Percentiles rank a stretch among this genome's conserved stretches.
Conservation (phyloP, 1,140 invertebrate species). For the Brachionus rotundiformis region DNA sequence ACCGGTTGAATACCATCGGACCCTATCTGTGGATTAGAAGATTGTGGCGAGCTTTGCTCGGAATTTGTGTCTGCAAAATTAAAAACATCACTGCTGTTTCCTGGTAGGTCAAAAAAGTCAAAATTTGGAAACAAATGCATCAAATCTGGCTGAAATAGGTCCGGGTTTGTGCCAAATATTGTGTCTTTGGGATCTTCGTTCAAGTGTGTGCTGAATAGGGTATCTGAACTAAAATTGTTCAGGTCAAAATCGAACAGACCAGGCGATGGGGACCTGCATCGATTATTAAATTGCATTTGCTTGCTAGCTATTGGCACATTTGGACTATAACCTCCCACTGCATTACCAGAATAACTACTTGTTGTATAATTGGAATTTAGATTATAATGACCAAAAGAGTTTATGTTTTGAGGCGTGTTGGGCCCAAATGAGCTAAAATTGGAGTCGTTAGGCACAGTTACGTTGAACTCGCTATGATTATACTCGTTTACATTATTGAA, state of each 20-base stretch:
- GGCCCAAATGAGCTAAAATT: background rate
- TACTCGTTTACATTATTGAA: background rate
- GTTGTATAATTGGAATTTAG: background rate
- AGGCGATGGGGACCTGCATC: conserved; percentile 54
- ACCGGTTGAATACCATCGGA: conserved; percentile 53
- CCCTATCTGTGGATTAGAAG: conserved; percentile 54
- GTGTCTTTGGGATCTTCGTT: conserved; percentile 54
- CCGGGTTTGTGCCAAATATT: conserved; percentile 73
- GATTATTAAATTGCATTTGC: conserved; percentile 42
- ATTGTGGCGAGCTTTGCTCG: conserved; percentile 53
- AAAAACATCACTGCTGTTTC: conserved; percentile 28
- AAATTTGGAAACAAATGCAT: conserved; percentile 92
- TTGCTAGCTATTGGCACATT: conserved; percentile 19
- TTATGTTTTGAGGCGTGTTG: background rate
- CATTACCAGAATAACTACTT: background rate
- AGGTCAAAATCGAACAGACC: conserved; percentile 64
- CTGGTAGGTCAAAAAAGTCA: conserved; percentile 74
- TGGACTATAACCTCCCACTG: background rate
- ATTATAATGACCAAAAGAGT: background rate
- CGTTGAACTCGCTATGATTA: background rate
- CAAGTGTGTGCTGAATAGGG: conserved; percentile 62
- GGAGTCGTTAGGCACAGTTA: background rate
- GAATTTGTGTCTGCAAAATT: conserved; percentile 22
- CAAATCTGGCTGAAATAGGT: conserved; percentile 96
- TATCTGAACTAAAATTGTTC: conserved; percentile 82